Percentiles rank a stretch among this genome's conserved stretches.
phyloP scores from a whole-genome alignment of 2,113 vertebrate genomes.

The Paracyprichromis sp. region DNA sequence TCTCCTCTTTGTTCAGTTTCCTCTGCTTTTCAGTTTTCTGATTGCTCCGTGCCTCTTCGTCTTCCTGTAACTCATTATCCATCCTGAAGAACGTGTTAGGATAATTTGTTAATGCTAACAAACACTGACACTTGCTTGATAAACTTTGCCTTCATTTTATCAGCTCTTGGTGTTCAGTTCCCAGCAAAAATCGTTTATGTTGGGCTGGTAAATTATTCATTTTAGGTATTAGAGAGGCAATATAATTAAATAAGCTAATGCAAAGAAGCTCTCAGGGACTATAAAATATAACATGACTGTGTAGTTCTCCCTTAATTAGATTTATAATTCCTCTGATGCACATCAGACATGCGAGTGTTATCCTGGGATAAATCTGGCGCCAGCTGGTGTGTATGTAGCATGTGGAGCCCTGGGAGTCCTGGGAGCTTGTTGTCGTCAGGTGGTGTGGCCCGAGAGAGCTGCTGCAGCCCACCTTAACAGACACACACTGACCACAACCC shows the following conservation, averaged over 20 bases:
- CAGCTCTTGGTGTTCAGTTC: conserved; percentile 3
- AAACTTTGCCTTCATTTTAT: background rate
- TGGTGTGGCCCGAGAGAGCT: background rate
- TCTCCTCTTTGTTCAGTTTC: background rate
- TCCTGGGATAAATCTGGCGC: background rate
- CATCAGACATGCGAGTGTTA: conserved; percentile 16
- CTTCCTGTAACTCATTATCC: background rate
- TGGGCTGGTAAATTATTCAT: conserved; percentile 47
- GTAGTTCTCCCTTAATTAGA: conserved; percentile 45
- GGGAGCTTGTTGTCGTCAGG: background rate
- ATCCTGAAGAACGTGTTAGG: background rate
- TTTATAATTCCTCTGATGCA: conserved; percentile 37
- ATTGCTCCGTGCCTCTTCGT: background rate
- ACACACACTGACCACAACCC: background rate
- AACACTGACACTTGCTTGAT: background rate
- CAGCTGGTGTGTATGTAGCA: conserved; percentile 6
- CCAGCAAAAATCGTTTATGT: conserved; percentile 20
- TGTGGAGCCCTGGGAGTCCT: background rate
- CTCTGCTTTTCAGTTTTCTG: background rate
- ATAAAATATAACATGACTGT: conserved; percentile 48
- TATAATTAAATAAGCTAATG: conserved; percentile 53
- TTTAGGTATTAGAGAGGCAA: conserved; percentile 26
- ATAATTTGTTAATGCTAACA: background rate
- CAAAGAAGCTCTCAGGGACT: conserved; percentile 47
- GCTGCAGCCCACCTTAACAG: background rate